A percentile compares a stretch with the other conserved stretches of the same genome.
Evolutionary conservation across 2,113 vertebrate genomes (phyloP).

Genomic region (Alexandromys fortis): DNA sequence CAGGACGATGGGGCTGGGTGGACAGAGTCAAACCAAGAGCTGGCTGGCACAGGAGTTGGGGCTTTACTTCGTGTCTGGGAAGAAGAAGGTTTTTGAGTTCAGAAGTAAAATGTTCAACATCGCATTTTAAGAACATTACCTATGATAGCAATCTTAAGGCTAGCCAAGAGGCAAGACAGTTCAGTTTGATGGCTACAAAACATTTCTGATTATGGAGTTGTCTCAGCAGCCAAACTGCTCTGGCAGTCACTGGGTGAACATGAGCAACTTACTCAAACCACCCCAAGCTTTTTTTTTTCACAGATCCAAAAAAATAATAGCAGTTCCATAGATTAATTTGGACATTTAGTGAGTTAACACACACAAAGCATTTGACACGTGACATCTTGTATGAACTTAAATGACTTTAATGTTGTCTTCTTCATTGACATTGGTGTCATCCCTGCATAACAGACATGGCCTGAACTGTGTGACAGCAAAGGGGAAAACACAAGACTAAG

Average conservation of each 20-base stretch:
- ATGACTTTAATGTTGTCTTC: not conserved
- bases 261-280: not conserved
- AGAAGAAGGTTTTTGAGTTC: slow-evolving; percentile 20
- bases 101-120: slow-evolving; percentile 52
- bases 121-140: slow-evolving; percentile 66
- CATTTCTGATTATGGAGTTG: not conserved
- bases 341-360: not conserved
- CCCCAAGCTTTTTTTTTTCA: not conserved
- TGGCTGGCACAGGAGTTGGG: not conserved
- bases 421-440: not conserved
- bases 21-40: not conserved
- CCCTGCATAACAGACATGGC: not conserved
- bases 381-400: not conserved
- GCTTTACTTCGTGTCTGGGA: slow-evolving; percentile 10
- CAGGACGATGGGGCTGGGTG: not conserved
- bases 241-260: not conserved
- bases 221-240: not conserved
- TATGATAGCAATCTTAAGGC: slow-evolving; percentile 46
- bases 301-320: not conserved
- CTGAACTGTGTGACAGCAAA: not conserved
- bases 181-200: slow-evolving; percentile 18
- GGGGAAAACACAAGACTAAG: not conserved
- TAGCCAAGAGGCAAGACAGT: slow-evolving; percentile 60
- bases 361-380: not conserved
- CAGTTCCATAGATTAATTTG: not conserved